phyloP scores from a whole-genome alignment of 2,113 vertebrate genomes.

The Stictonetta naevosa region DNA sequence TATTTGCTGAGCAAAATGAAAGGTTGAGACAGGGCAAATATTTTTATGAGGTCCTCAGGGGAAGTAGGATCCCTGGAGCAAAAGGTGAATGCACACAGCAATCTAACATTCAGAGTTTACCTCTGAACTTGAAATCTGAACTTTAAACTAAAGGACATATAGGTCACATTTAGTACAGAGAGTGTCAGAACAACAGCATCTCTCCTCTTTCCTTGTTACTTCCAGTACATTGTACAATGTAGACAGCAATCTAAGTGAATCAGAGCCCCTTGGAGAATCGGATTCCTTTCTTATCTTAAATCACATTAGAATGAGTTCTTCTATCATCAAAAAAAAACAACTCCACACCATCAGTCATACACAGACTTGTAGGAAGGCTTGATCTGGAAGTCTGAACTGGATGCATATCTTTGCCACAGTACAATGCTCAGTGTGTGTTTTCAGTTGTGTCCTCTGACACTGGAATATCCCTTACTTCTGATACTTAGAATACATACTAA shows the following conservation, averaged over 20 bases:
- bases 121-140: slow-evolving; percentile 1
- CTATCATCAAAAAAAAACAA: not conserved
- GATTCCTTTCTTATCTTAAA: not conserved
- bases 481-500: not conserved
- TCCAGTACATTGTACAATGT: not conserved
- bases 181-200: not conserved
- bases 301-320: not conserved
- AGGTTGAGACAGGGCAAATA: slow-evolving; percentile 50
- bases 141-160: not conserved
- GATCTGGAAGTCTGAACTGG: not conserved
- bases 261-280: not conserved
- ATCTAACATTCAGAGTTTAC: slow-evolving; percentile 39
- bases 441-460: not conserved
- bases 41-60: slow-evolving; percentile 13
- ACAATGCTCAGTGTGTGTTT: not conserved
- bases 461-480: not conserved
- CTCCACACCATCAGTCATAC: not conserved
- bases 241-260: not conserved
- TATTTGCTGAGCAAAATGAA: slow-evolving; percentile 46
- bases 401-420: not conserved
- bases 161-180: not conserved
- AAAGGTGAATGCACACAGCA: slow-evolving; percentile 32
- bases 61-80: slow-evolving; percentile 14
- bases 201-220: slow-evolving; percentile 6
- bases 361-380: not conserved